These are phyloP conservation scores for Drosophila biarmipes DNA, from an alignment of 1,140 invertebrate genomes.

Conservation along the genomic window DNA sequence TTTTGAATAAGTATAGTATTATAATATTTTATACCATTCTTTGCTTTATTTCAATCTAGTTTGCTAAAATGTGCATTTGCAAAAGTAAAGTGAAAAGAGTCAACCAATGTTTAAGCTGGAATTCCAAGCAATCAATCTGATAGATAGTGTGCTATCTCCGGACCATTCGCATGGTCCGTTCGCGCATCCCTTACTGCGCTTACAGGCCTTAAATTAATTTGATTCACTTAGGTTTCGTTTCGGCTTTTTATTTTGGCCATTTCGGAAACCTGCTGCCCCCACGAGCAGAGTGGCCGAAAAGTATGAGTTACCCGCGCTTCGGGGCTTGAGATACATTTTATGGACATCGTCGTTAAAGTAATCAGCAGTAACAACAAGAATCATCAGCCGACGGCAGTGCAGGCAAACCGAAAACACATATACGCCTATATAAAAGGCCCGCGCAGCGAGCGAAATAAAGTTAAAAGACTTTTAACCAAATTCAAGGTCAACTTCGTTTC, in stretches of 20 bases:
- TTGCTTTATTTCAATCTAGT: too few species aligned
- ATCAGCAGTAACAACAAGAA: slow-evolving; percentile 77
- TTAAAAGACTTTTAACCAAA: slow-evolving; percentile 82
- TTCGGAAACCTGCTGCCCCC: slow-evolving; percentile 61
- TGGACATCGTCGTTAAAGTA: slow-evolving; percentile 80
- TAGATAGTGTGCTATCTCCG: neutral
- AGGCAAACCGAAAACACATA: slow-evolving; percentile 29
- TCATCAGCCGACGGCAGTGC: slow-evolving; percentile 50
- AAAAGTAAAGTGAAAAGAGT: neutral
- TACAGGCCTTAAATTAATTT: slow-evolving; percentile 37
- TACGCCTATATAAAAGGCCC: slow-evolving; percentile 31
- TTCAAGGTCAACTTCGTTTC: slow-evolving; percentile 82
- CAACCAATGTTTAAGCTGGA: neutral
- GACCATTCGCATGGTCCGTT: neutral
- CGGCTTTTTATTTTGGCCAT: slow-evolving; percentile 13
- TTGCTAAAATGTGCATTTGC: neutral
- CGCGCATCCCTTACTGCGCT: slow-evolving; percentile 3
- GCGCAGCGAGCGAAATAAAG: slow-evolving; percentile 72
- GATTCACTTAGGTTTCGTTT: slow-evolving; percentile 29
- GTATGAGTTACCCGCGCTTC: slow-evolving; percentile 21
- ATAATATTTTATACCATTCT: too few species aligned
- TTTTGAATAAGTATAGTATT: too few species aligned
- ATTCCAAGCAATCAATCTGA: neutral
- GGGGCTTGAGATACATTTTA: slow-evolving; percentile 68
- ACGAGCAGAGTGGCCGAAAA: slow-evolving; percentile 33